Conservation (phyloP, 2,113 vertebrate genomes). For the Carassius auratus region DNA sequence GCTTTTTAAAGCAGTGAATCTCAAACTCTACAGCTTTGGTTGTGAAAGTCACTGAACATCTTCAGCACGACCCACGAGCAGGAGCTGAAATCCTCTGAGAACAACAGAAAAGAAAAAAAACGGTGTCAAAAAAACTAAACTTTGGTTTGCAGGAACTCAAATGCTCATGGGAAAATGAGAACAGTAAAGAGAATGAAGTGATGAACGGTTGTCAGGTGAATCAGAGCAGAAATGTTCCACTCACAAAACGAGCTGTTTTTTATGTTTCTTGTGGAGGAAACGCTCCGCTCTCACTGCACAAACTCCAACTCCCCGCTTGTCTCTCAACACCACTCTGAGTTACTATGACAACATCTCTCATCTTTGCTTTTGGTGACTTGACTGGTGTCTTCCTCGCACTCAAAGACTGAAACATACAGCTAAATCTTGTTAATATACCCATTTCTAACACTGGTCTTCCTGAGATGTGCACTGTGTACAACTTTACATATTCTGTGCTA, state of each 20-base stretch:
- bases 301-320: background rate
- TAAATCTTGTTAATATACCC: background rate
- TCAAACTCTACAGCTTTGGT: slow-evolving; percentile 65
- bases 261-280: background rate
- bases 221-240: slow-evolving; percentile 4
- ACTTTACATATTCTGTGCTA: slow-evolving; percentile 29
- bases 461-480: slow-evolving; percentile 36
- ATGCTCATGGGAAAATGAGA: background rate
- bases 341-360: slow-evolving; percentile 2
- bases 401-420: background rate
- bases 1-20: slow-evolving; percentile 57
- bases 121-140: slow-evolving; percentile 13
- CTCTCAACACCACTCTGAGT: background rate
- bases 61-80: background rate
- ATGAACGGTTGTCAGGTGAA: background rate
- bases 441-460: slow-evolving; percentile 22
- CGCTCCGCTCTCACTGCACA: too few species aligned
- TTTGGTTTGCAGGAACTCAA: slow-evolving; percentile 64
- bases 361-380: background rate
- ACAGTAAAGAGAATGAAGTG: slow-evolving; percentile 43
- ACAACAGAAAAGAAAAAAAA: background rate
- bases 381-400: background rate
- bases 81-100: slow-evolving; percentile 20
- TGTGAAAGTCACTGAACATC: slow-evolving; percentile 49
- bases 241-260: background rate